Conservation (phyloP, 2,113 vertebrate genomes). For the Seriola quinqueradiata region DNA sequence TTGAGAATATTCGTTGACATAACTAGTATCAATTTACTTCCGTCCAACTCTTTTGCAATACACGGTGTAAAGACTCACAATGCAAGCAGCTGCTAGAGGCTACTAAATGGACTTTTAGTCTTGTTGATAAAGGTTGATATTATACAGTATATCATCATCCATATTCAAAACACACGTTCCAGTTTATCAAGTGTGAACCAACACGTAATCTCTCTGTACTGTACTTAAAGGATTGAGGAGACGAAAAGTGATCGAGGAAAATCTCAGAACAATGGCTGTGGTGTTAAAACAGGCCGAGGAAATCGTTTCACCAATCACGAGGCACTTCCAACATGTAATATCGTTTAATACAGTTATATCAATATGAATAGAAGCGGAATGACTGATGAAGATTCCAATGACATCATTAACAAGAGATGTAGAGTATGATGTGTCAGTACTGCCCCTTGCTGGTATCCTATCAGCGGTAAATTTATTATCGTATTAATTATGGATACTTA, state of each 20-base stretch:
- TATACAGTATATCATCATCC: no score
- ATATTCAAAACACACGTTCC: background rate
- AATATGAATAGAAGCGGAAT: background rate
- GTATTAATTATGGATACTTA: slow-evolving; percentile 27
- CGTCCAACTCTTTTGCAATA: no score
- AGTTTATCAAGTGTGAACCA: background rate
- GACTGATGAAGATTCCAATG: background rate
- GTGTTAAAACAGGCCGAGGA: background rate
- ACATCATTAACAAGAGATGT: background rate
- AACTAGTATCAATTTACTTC: no score
- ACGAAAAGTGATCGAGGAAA: background rate
- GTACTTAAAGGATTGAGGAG: background rate
- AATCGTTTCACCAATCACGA: background rate
- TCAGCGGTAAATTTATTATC: background rate
- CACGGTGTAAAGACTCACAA: no score
- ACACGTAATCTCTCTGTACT: background rate
- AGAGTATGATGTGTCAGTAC: background rate
- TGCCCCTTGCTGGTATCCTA: background rate
- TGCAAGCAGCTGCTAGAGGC: no score
- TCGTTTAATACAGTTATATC: background rate
- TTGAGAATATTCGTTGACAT: no score
- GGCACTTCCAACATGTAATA: background rate
- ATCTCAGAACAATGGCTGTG: background rate
- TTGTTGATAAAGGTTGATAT: background rate
- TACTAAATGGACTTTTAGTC: background rate